Percentiles rank a stretch among this genome's conserved stretches.
phyloP scores from a whole-genome alignment of 2,797 vertebrate species.

The Ctenochaetus hawaiiensis region DNA sequence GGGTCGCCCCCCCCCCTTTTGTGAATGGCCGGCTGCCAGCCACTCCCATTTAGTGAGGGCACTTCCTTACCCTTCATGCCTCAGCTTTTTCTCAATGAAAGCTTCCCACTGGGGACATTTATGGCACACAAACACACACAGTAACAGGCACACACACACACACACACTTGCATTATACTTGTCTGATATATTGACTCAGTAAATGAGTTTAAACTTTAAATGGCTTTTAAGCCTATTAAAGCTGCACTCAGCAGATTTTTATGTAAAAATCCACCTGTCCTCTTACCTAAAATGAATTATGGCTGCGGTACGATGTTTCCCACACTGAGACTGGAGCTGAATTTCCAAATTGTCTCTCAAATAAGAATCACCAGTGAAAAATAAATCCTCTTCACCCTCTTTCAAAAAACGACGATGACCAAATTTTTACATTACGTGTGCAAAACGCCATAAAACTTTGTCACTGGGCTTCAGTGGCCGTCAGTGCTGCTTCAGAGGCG shows the following conservation, averaged over 20 bases:
- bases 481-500: too few species aligned
- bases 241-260: constrained; percentile 49
- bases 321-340: background rate
- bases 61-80: constrained; percentile 58
- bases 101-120: constrained; percentile 57
- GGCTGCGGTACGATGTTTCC: constrained; percentile 1
- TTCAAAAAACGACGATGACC: background rate
- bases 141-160: background rate
- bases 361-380: background rate
- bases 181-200: constrained; percentile 50
- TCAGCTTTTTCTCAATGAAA: constrained; percentile 83
- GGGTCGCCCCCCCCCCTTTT: constrained; percentile 52
- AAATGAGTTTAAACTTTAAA: constrained; percentile 59
- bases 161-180: constrained; percentile 18
- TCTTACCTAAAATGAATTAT: constrained; percentile 20
- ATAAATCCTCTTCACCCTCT: background rate
- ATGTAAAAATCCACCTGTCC: constrained; percentile 38
- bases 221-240: constrained; percentile 51
- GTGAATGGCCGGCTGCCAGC: constrained; percentile 77
- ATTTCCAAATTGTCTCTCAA: background rate
- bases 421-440: background rate
- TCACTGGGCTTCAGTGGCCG: background rate
- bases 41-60: constrained; percentile 57
- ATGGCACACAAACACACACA: constrained; percentile 4
- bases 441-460: too few species aligned